These are phyloP conservation scores for Crematogaster levior DNA, from an alignment of 2,888 invertebrate species.

Conservation along the genomic window DNA sequence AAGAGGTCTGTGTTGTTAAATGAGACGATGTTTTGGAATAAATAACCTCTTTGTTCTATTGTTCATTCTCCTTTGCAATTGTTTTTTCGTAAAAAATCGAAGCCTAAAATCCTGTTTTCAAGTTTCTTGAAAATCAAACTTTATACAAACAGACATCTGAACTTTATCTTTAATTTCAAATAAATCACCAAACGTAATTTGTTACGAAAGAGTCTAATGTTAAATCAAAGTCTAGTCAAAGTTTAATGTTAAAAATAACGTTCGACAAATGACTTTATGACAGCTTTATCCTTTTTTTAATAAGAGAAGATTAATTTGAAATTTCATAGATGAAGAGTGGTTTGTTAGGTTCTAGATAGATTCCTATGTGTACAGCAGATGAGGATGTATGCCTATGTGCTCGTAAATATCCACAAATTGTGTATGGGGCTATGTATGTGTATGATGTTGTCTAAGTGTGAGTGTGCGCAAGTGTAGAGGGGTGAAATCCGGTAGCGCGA, in stretches of 20 bases:
- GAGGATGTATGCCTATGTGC: background rate
- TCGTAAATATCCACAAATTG: constrained; percentile 19
- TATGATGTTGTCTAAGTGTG: background rate
- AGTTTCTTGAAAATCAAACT: background rate
- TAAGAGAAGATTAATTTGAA: background rate
- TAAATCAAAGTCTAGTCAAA: too few relatives aligned
- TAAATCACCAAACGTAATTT: background rate
- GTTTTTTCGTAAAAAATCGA: background rate
- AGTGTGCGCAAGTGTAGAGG: background rate
- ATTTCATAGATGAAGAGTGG: background rate
- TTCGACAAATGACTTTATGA: background rate
- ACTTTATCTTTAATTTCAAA: background rate
- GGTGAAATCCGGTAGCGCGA: constrained; percentile 21
- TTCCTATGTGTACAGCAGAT: background rate
- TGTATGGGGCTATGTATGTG: background rate
- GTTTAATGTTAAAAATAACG: background rate
- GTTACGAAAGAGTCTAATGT: background rate
- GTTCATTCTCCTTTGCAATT: background rate
- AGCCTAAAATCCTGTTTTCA: too few relatives aligned
- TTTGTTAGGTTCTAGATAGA: background rate
- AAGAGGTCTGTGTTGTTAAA: background rate
- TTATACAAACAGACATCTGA: background rate
- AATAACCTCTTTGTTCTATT: background rate
- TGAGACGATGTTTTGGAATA: background rate
- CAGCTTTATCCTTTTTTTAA: background rate